Conservation (phyloP, 2,888 invertebrate species). For the Cloeon dipterum region DNA sequence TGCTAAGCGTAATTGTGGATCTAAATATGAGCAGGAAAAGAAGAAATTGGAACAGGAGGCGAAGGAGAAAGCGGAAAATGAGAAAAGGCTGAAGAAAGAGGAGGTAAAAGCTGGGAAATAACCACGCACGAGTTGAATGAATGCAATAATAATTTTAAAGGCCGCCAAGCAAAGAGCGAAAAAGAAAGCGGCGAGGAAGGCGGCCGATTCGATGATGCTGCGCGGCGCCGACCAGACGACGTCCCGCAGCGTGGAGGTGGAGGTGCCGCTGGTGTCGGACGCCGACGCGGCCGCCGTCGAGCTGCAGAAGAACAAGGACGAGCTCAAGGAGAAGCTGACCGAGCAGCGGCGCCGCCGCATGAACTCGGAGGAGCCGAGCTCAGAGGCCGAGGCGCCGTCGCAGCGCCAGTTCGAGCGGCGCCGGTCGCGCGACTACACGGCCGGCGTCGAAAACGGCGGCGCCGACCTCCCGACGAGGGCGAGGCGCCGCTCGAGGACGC, state of each 20-base stretch:
- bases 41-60: constrained; percentile 8
- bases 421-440: constrained; percentile 7
- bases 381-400: too few species aligned
- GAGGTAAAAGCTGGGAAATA: too few species aligned
- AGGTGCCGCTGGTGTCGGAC: constrained; percentile 11
- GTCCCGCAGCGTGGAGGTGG: constrained; percentile 10
- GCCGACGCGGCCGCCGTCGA: constrained; percentile 9
- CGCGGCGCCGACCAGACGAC: not conserved
- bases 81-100: too few species aligned
- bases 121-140: too few species aligned
- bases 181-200: too few species aligned
- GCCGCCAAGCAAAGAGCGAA: too few species aligned
- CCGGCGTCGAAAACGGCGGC: constrained; percentile 7
- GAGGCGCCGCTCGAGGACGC: constrained; percentile 1
- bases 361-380: too few species aligned
- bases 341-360: constrained; percentile 4
- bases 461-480: constrained; percentile 4
- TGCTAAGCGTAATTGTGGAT: too few species aligned
- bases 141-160: too few species aligned
- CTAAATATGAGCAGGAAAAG: too few species aligned
- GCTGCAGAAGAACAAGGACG: constrained; percentile 10
- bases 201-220: too few species aligned
- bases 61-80: constrained; percentile 9
- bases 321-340: constrained; percentile 12
- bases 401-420: too few species aligned